These are phyloP conservation scores for Podargus strigoides DNA, from an alignment of 2,797 vertebrate species.

Conservation along the genomic window DNA sequence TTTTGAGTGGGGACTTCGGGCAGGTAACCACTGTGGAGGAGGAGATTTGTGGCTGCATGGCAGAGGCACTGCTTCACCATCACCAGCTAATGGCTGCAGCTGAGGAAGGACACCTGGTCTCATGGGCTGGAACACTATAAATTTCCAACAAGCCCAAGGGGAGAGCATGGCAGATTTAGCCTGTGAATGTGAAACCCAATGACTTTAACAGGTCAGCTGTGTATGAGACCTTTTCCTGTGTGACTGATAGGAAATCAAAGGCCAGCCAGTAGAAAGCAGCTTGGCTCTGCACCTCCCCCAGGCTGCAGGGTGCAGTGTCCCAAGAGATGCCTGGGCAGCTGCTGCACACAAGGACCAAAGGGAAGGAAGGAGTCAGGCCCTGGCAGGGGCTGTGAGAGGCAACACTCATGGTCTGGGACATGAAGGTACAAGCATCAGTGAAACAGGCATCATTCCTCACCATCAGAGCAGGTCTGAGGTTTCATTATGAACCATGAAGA, in stretches of 20 bases:
- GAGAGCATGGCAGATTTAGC: neutral
- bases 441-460: neutral
- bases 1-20: neutral
- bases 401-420: fast-evolving
- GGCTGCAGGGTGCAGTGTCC: fast-evolving
- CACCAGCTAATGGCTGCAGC: fast-evolving
- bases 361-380: neutral
- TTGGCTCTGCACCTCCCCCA: fast-evolving
- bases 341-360: fast-evolving
- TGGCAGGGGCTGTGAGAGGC: neutral
- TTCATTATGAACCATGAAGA: neutral
- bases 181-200: neutral
- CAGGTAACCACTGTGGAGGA: neutral
- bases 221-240: neutral
- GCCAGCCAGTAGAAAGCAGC: neutral
- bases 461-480: neutral
- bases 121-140: neutral
- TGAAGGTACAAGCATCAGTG: neutral
- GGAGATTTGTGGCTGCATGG: neutral
- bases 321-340: neutral
- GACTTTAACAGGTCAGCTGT: neutral
- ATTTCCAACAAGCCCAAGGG: neutral
- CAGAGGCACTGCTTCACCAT: neutral
- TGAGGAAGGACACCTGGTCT: neutral
- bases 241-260: neutral